Percentiles rank a stretch among this genome's conserved stretches.
Evolutionary conservation across 2,113 vertebrate species (phyloP).

Genomic region (Phoxinus phoxinus): DNA sequence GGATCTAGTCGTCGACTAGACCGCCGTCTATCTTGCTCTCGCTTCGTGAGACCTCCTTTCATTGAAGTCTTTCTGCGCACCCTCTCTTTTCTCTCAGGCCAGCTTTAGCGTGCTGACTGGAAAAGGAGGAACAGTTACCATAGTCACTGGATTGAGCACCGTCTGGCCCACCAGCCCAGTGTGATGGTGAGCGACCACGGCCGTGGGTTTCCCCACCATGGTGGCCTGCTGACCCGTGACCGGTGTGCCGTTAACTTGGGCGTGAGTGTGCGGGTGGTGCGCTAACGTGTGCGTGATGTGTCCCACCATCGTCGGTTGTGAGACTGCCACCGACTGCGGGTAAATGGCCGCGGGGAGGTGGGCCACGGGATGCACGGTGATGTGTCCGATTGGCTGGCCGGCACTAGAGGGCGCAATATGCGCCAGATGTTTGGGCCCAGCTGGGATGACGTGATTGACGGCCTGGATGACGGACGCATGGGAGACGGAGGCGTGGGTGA

Average conservation of each 20-base stretch:
- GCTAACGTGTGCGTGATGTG: slow-evolving; percentile 93
- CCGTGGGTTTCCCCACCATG: slow-evolving; percentile 81
- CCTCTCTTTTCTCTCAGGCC: slow-evolving; percentile 73
- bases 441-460: slow-evolving; percentile 90
- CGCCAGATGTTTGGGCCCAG: slow-evolving; percentile 90
- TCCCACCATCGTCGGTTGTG: slow-evolving; percentile 87
- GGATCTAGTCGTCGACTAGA: neutral
- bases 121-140: slow-evolving; percentile 95
- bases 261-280: slow-evolving; percentile 77
- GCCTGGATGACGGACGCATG: slow-evolving; percentile 98
- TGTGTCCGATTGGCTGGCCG: slow-evolving; percentile 92
- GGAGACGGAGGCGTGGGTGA: slow-evolving; percentile 88
- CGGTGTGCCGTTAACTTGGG: slow-evolving; percentile 84
- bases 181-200: slow-evolving; percentile 81
- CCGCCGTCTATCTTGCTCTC: neutral
- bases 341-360: slow-evolving; percentile 78
- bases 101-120: slow-evolving; percentile 95
- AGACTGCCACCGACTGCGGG: slow-evolving; percentile 86
- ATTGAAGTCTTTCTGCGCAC: neutral
- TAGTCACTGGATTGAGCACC: slow-evolving; percentile 94
- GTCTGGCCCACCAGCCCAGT: slow-evolving; percentile 91
- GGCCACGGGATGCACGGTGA: slow-evolving; percentile 94
- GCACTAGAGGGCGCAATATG: slow-evolving; percentile 91
- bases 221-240: slow-evolving; percentile 73
- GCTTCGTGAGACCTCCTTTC: neutral